Conservation (phyloP, 2,888 invertebrate genomes). For the Phyllotreta striolata region DNA sequence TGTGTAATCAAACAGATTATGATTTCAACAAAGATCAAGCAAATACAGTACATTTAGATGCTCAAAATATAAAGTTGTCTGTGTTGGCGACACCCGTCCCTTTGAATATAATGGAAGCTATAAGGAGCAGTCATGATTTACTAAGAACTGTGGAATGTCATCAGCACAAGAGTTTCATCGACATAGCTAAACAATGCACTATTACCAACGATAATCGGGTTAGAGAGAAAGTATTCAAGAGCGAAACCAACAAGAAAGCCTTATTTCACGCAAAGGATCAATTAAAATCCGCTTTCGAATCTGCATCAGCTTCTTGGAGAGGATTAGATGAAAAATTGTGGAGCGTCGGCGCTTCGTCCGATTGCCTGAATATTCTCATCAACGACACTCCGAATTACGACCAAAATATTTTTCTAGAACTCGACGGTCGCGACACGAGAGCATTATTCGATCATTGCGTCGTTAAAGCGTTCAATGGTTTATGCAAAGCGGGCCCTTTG, state of each 20-base stretch:
- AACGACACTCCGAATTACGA: constrained; percentile 78
- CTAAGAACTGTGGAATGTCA: constrained; percentile 69
- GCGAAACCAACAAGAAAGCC: constrained; percentile 43
- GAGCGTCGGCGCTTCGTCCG: constrained; percentile 90
- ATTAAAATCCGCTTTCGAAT: constrained; percentile 68
- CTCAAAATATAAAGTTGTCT: constrained; percentile 63
- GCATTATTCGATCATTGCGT: constrained; percentile 79
- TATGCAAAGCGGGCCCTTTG: constrained; percentile 85
- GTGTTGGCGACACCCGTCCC: constrained; percentile 84
- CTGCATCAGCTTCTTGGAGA: constrained; percentile 59
- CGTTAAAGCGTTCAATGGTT: constrained; percentile 86
- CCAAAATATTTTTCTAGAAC: constrained; percentile 64
- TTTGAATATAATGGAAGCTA: constrained; percentile 69
- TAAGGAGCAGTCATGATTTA: constrained; percentile 76
- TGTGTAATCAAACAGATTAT: constrained; percentile 72
- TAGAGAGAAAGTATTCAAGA: constrained; percentile 49
- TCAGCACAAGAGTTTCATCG: constrained; percentile 53
- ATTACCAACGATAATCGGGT: constrained; percentile 50
- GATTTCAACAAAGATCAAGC: constrained; percentile 77
- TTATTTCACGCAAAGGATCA: constrained; percentile 62
- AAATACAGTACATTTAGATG: constrained; percentile 39
- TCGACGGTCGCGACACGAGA: constrained; percentile 63
- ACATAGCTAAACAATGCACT: constrained; percentile 43
- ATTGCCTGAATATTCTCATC: constrained; percentile 88
- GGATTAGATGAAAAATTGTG: constrained; percentile 74